Conservation (phyloP, 2,113 vertebrate genomes). For the Tragulus kanchil region DNA sequence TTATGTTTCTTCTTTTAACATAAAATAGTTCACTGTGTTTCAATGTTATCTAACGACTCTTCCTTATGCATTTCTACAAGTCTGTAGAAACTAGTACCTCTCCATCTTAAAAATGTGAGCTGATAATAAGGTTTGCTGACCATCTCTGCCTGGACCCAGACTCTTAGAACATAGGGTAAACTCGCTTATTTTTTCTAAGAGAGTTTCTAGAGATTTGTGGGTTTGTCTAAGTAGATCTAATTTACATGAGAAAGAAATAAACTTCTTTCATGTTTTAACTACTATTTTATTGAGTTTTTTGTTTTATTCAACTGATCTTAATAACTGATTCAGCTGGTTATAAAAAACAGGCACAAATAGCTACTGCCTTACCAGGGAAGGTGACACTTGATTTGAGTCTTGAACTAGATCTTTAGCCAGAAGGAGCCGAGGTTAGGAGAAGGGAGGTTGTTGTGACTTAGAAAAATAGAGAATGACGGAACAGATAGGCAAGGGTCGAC, state of each 20-base stretch:
- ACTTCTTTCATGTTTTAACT: neutral
- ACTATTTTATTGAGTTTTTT: neutral
- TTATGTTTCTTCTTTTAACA: neutral
- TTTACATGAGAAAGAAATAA: neutral
- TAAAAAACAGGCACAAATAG: neutral
- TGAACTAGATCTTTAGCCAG: neutral
- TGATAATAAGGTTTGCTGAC: neutral
- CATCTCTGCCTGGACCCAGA: neutral
- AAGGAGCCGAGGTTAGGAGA: neutral
- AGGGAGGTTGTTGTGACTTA: neutral
- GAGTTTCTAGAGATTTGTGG: neutral
- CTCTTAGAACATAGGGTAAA: neutral
- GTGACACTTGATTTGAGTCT: neutral
- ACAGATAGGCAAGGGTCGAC: too few relatives aligned
- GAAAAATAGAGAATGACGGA: neutral
- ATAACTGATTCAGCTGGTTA: neutral
- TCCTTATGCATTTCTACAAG: neutral
- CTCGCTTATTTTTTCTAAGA: constrained; percentile 5
- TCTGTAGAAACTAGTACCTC: neutral
- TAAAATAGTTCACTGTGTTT: neutral
- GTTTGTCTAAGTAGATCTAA: neutral
- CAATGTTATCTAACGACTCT: neutral
- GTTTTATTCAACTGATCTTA: neutral
- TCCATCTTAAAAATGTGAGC: neutral
- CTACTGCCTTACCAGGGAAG: neutral